Base-by-base conservation (phyloP, 92 coral and sea anemone genomes). In the Palythoa grandis region DNA sequence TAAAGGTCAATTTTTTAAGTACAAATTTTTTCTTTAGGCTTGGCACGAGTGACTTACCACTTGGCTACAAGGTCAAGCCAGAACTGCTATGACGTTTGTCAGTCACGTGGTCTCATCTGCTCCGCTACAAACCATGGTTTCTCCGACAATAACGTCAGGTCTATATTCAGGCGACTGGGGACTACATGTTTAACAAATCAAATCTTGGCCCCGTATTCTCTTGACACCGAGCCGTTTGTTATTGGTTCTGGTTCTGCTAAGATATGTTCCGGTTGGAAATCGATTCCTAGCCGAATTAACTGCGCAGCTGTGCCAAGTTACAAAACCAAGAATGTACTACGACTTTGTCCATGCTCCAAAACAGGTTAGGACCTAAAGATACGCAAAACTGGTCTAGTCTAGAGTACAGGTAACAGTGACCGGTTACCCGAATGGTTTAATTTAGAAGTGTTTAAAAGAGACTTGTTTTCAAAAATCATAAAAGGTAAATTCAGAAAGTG, bases 181-280 rank as follows among this genome's bases (percentile, higher is more conserved):
- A 77, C 68, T 3, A 16, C 23, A 16, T 77, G 82, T 11, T 25
- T 77, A 40, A 77, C 82, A 11, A 77, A 77, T 40, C 66, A 25
- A 7, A 54, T 77, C 43, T 52, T 77, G n/a, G 82, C 82, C 48
- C 53, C 67, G 19, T 77, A 77, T 19, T 52, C 35, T 24, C 82
- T 77, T 16, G 82, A 77, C 24, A 22, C 82, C 23, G 82, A 77
- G 68, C 82, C 82, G 7, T 77, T 77, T 38, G 82, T 77, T 38
- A 53, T 77, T 5, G 82, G 67, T 16, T 11, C 69, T 37, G 67
- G 67, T 3, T 11, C 7, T 54, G 25, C 25, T 12, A 77, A 77
- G 57, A 56, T 77, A 13, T 77, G 82, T 17, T 77, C 82, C 16
- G 82, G 82, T 7, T 77, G 82, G 82, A 77, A 38, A n/a, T 77